These are phyloP conservation scores for Callionymus lyra DNA, from an alignment of 2,113 vertebrate genomes.

Conservation along the genomic window DNA sequence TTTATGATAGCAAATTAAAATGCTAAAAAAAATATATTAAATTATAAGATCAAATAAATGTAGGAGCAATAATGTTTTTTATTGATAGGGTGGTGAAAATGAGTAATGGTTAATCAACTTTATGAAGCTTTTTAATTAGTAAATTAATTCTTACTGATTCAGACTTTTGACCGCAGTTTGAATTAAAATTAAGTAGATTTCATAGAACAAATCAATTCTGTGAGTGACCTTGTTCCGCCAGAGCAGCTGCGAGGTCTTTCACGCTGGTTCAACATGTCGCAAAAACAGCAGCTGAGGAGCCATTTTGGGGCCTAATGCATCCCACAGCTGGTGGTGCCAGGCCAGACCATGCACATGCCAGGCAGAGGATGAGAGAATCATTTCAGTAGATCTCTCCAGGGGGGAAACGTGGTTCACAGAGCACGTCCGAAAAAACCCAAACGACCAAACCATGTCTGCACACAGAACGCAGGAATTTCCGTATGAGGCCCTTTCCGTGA, in stretches of 20 bases:
- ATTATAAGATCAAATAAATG: no score
- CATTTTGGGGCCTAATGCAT: constrained; percentile 56
- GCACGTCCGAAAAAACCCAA: constrained; percentile 44
- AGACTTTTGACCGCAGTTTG: no score
- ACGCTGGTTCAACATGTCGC: constrained; percentile 23
- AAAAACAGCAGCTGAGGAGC: constrained; percentile 53
- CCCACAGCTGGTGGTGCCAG: constrained; percentile 59
- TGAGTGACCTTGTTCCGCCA: constrained; percentile 39
- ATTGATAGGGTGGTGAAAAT: no score
- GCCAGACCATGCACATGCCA: constrained; percentile 34
- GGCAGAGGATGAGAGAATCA: constrained; percentile 1
- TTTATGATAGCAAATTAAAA: no score
- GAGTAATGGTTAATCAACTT: no score
- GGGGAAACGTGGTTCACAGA: constrained; percentile 35
- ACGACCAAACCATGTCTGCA: constrained; percentile 28
- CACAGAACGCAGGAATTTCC: constrained; percentile 6
- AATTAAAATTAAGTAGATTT: no score
- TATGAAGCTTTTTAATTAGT: no score
- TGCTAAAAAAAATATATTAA: no score
- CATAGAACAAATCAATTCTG: no score
- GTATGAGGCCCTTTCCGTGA: constrained; percentile 3
- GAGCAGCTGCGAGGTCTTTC: constrained; percentile 46
- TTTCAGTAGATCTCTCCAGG: constrained; percentile 24
- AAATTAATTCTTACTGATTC: no score
- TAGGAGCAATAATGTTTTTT: no score